These are phyloP conservation scores for Pangasius djambal DNA, from an alignment of 2,797 vertebrate species.

Conservation along the genomic window DNA sequence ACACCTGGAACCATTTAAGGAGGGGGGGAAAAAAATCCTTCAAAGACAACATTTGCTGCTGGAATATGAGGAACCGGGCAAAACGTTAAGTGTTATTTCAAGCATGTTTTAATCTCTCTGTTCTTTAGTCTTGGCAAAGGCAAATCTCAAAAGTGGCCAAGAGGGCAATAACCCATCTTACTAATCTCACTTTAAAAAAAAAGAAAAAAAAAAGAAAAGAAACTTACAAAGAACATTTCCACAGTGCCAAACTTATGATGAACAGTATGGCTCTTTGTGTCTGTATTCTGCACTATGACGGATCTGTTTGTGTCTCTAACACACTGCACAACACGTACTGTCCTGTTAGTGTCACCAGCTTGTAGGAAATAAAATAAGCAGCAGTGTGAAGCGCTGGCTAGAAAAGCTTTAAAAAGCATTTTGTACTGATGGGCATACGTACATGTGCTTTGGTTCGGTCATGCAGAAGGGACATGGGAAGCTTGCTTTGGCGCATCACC, in stretches of 20 bases:
- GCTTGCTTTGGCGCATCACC: constrained; percentile 91
- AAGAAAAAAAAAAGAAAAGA: no score
- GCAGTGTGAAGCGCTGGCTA: not conserved
- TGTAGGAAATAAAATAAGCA: not conserved
- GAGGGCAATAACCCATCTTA: not conserved
- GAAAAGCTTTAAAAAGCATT: not conserved
- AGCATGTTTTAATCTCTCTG: constrained; percentile 37
- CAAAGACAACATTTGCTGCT: constrained; percentile 47
- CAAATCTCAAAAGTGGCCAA: constrained; percentile 16
- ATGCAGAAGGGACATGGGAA: constrained; percentile 95
- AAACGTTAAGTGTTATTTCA: constrained; percentile 52
- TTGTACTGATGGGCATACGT: constrained; percentile 65
- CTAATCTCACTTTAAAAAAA: not conserved
- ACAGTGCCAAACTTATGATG: not conserved
- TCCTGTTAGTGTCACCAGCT: not conserved
- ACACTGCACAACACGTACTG: not conserved
- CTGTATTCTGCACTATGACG: not conserved
- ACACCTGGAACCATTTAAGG: constrained; percentile 53
- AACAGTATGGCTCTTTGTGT: not conserved
- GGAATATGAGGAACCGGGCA: constrained; percentile 54
- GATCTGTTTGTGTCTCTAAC: not conserved
- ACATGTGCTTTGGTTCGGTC: constrained; percentile 92
- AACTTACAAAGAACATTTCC: not conserved
- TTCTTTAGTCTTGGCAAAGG: constrained; percentile 47
- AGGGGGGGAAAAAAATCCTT: constrained; percentile 27